Evolutionary conservation across 2,113 vertebrate genomes (phyloP).

Genomic region (Triplophysa tibetana): DNA sequence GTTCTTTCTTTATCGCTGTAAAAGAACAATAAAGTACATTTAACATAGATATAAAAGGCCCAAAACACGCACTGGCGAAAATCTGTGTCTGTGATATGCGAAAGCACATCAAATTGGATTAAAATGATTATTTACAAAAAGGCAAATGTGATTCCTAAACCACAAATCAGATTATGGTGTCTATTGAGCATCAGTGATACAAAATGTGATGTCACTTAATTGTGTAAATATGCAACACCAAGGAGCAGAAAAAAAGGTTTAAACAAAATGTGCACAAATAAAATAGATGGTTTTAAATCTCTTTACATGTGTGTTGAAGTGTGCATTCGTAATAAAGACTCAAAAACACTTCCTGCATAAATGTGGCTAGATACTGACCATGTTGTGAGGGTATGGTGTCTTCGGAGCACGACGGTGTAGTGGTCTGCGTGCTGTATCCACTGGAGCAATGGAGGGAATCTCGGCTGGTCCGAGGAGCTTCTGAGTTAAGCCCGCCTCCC

Average conservation of each 20-base stretch:
- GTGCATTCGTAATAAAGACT: neutral
- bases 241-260: neutral
- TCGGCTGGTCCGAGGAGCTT: slow-evolving; percentile 73
- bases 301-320: neutral
- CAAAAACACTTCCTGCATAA: neutral
- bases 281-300: neutral
- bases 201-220: neutral
- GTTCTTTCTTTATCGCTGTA: slow-evolving; percentile 79
- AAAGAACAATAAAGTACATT: slow-evolving; percentile 66
- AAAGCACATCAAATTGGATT: slow-evolving; percentile 10
- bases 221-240: neutral
- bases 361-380: slow-evolving; percentile 59
- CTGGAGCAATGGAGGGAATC: slow-evolving; percentile 84
- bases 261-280: neutral
- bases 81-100: slow-evolving; percentile 3
- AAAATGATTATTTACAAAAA: no score
- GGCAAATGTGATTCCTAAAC: neutral
- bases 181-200: neutral
- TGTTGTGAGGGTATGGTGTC: slow-evolving; percentile 80
- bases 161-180: slow-evolving; percentile 13
- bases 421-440: slow-evolving; percentile 84
- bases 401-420: slow-evolving; percentile 82
- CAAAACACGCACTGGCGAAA: slow-evolving; percentile 40
- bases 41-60: slow-evolving; percentile 41
- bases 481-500: slow-evolving; percentile 66